These are phyloP conservation scores for Glossosoma conforme DNA, from an alignment of 1,140 invertebrate genomes.

Conservation along the genomic window DNA sequence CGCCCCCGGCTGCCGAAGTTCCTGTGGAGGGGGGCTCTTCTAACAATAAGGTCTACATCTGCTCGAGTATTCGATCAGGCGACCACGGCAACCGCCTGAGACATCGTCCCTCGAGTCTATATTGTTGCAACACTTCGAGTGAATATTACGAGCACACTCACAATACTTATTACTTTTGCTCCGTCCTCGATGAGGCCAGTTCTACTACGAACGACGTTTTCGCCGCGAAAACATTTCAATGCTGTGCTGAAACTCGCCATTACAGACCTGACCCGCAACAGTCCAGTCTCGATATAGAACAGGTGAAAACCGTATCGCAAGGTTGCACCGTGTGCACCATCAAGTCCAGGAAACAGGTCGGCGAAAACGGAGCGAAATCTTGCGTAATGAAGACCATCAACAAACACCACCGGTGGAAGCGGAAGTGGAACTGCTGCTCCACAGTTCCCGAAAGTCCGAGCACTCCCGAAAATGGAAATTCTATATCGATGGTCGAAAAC, in stretches of 20 bases:
- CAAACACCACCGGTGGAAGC: conserved; percentile 42
- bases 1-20: conserved; percentile 10
- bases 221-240: conserved; percentile 30
- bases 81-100: conserved; percentile 29
- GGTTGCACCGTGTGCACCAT: conserved; percentile 39
- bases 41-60: conserved; percentile 27
- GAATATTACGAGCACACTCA: conserved; percentile 35
- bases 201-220: conserved; percentile 33
- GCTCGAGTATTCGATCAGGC: conserved; percentile 19
- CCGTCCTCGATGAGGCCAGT: conserved; percentile 39
- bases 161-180: conserved; percentile 40
- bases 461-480: conserved; percentile 36
- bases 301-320: conserved; percentile 35
- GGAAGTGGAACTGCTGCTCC: conserved; percentile 54
- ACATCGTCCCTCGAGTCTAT: conserved; percentile 38
- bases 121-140: conserved; percentile 31
- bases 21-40: conserved; percentile 13
- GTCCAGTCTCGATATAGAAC: conserved; percentile 21
- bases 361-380: conserved; percentile 23
- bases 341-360: conserved; percentile 21
- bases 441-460: conserved; percentile 53
- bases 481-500: conserved; percentile 14
- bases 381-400: conserved; percentile 36
- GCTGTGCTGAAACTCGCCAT: conserved; percentile 20
- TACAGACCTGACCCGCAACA: conserved; percentile 17